These are phyloP conservation scores for Mythimna albipuncta DNA, from an alignment of 2,888 invertebrate genomes.

Conservation along the genomic window DNA sequence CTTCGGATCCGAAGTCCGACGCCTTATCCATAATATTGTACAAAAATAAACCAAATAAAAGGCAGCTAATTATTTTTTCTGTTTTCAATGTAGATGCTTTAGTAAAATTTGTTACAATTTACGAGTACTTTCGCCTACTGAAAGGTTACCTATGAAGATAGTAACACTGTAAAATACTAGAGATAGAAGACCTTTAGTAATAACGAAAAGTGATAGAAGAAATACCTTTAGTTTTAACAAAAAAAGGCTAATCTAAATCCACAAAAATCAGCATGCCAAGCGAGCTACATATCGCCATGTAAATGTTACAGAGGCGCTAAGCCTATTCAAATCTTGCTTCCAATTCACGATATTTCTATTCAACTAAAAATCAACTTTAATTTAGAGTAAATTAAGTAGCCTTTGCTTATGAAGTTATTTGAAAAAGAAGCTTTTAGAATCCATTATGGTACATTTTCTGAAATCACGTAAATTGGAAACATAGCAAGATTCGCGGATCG, in stretches of 20 bases:
- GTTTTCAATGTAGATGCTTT: background rate
- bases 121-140: background rate
- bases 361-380: background rate
- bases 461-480: conserved; percentile 35
- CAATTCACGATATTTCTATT: conserved; percentile 26
- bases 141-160: background rate
- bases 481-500: background rate
- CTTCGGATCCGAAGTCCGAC: conserved; percentile 94
- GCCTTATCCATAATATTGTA: conserved; percentile 90
- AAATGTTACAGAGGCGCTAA: conserved; percentile 30
- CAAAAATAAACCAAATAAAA: too few relatives aligned
- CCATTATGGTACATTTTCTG: too few relatives aligned
- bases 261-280: conserved; percentile 29
- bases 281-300: conserved; percentile 18
- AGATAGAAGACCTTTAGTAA: background rate
- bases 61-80: background rate
- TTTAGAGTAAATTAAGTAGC: background rate
- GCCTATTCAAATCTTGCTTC: conserved; percentile 14
- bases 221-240: too few relatives aligned
- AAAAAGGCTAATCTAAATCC: background rate
- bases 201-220: background rate
- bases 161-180: background rate
- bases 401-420: background rate
- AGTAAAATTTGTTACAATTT: background rate
- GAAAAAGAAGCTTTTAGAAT: background rate